Percentiles rank a stretch among this genome's conserved stretches.
Evolutionary conservation across 2,113 vertebrate genomes (phyloP).

Genomic region (Microcebus ravelobensis): DNA sequence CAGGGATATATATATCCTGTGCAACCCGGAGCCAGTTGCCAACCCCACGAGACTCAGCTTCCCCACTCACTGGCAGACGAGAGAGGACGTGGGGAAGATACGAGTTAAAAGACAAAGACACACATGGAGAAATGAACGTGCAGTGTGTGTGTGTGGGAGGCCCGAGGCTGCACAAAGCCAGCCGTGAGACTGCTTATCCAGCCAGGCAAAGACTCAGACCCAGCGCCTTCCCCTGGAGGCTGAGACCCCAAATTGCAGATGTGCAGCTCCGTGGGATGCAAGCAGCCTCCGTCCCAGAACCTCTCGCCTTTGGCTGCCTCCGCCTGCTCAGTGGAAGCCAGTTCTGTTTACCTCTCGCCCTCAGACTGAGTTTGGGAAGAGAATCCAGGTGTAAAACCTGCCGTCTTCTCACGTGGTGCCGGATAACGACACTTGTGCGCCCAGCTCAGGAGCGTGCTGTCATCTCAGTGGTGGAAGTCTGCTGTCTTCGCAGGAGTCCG

Average conservation of each 20-base stretch:
- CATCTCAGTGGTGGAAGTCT: not conserved
- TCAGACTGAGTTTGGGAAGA: accelerated
- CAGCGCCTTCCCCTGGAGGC: not conserved
- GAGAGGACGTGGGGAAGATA: not conserved
- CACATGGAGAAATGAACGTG: accelerated
- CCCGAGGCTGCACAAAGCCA: accelerated
- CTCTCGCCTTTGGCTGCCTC: not conserved
- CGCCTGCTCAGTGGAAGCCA: not conserved
- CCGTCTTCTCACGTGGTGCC: not conserved
- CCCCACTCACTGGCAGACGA: not conserved
- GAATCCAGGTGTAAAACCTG: not conserved
- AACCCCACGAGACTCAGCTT: not conserved
- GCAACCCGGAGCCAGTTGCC: not conserved
- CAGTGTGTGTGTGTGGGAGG: accelerated
- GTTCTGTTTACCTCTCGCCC: not conserved
- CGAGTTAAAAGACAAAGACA: not conserved
- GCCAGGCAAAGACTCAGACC: not conserved
- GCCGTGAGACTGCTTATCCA: not conserved
- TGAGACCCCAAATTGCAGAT: not conserved
- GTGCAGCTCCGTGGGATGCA: accelerated
- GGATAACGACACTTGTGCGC: not conserved
- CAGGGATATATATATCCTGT: no score
- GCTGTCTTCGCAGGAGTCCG: not conserved
- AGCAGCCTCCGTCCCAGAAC: not conserved
- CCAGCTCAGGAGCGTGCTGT: accelerated